phyloP scores from a whole-genome alignment of 2,797 vertebrate genomes.

The Poecilia picta region DNA sequence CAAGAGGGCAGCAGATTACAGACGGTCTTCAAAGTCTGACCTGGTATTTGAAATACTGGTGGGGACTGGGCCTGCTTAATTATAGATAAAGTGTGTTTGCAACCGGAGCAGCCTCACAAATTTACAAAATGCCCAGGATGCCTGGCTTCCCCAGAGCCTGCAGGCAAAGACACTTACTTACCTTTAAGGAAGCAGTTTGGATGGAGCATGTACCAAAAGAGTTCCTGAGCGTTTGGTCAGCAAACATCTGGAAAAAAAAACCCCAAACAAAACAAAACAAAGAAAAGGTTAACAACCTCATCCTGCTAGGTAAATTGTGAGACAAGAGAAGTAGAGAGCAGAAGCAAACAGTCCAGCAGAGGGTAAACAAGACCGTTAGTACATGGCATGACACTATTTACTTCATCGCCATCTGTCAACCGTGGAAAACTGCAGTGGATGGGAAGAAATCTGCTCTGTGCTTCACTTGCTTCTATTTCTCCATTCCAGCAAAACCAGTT shows the following conservation, averaged over 20 bases:
- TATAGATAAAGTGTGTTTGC: constrained; percentile 50
- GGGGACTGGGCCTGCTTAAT: constrained; percentile 37
- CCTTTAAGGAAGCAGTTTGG: constrained; percentile 9
- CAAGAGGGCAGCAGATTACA: constrained; percentile 47
- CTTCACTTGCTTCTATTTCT: constrained; percentile 38
- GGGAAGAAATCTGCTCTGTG: constrained; percentile 3
- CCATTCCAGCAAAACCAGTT: not conserved
- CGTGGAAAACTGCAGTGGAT: not conserved
- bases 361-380: not conserved
- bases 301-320: not conserved
- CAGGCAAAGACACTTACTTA: constrained; percentile 18
- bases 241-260: constrained; percentile 11
- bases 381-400: constrained; percentile 11
- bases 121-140: constrained; percentile 25
- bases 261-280: not conserved
- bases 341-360: not conserved
- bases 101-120: constrained; percentile 42
- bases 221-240: constrained; percentile 7
- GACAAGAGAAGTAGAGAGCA: not conserved
- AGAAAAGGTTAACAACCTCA: not conserved
- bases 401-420: constrained; percentile 12
- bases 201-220: constrained; percentile 9
- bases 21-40: not conserved
- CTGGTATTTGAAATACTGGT: constrained; percentile 22
- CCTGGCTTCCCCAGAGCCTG: not conserved